Base-by-base conservation (phyloP, 2,888 invertebrate genomes). In the Dolichopus griseipennis region DNA sequence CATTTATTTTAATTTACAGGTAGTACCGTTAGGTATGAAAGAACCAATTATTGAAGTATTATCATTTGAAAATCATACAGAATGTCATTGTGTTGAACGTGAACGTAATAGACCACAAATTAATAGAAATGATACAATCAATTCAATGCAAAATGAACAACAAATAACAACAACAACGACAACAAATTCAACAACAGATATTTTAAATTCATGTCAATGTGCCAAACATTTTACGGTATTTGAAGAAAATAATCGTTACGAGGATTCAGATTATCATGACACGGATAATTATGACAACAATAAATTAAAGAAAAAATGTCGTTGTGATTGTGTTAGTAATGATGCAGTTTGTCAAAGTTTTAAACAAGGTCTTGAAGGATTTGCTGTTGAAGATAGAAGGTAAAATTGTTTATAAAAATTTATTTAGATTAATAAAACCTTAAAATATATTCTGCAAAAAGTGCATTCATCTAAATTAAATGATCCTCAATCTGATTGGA, bases 351-450 rank as follows among this genome's bases (percentile, higher is more conserved):
- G 89, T 76, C 80, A 85, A 67, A 80, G 84, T 70, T 83, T 87
- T 74, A 87, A 87, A 75, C 83, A 84, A 70, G 90, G 90, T 69
- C 85, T 85, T 73, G 87, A 87, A 72, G 85, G 85, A 73, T 86
- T 89, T 75, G 84, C 86, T 61, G 80, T 86, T 69, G 82, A 83
- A 34, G 89, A 89, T 77, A 83, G 88, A 81, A 80, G 84, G 89
- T 90, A 70, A 74, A 75, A 70, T 67, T 43, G 9, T n/a, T 34
- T 34, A 34, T 34, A 34, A 34, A 34, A 34, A 34, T 34, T 7
- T 34, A 34, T 34, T 34, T n/a, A n/a, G n/a, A n/a, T n/a, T n/a
- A n/a, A n/a, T n/a, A n/a, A n/a, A n/a, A n/a, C n/a, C n/a, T n/a
- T n/a, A n/a, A n/a, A n/a, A n/a, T n/a, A n/a, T n/a, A n/a, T n/a